Evolutionary conservation across 1,140 invertebrate species (phyloP).

Genomic region (Tetragnatha versicolor): DNA sequence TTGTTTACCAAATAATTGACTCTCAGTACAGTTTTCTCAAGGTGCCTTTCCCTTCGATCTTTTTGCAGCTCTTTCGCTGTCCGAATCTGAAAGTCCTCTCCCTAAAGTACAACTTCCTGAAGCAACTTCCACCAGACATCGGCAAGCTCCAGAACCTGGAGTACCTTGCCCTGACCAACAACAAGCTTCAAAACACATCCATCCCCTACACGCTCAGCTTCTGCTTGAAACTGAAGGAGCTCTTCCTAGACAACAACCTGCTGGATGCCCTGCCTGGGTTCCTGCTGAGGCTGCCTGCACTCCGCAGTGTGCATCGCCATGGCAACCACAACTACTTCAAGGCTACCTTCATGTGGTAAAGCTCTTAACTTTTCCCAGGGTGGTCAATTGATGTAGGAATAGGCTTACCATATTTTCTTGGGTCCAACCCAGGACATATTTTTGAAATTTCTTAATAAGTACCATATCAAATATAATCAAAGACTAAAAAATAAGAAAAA

Average conservation of each 20-base stretch:
- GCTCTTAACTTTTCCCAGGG: background rate
- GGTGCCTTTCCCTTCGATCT: no score
- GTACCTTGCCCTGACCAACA: constrained; percentile 67
- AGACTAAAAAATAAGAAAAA: no score
- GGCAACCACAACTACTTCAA: constrained; percentile 70
- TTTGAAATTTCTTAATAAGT: no score
- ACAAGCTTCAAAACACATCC: constrained; percentile 66
- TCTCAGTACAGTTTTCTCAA: no score
- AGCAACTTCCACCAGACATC: constrained; percentile 65
- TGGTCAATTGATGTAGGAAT: no score
- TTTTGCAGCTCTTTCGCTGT: constrained; percentile 66
- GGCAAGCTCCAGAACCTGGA: constrained; percentile 65
- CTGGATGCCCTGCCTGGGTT: constrained; percentile 68
- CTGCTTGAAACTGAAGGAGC: constrained; percentile 62
- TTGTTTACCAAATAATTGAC: no score
- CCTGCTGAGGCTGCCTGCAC: constrained; percentile 64
- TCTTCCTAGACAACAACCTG: constrained; percentile 67
- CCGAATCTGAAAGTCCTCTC: constrained; percentile 64
- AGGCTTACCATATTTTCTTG: no score
- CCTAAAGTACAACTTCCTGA: constrained; percentile 66
- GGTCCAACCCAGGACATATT: no score
- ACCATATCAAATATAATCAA: no score
- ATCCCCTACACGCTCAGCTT: constrained; percentile 67
- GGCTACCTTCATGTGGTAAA: constrained; percentile 67
- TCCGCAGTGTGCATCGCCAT: constrained; percentile 67